Evolutionary conservation across 2,797 vertebrate species (phyloP).

Genomic region (Cirrhinus mrigala): DNA sequence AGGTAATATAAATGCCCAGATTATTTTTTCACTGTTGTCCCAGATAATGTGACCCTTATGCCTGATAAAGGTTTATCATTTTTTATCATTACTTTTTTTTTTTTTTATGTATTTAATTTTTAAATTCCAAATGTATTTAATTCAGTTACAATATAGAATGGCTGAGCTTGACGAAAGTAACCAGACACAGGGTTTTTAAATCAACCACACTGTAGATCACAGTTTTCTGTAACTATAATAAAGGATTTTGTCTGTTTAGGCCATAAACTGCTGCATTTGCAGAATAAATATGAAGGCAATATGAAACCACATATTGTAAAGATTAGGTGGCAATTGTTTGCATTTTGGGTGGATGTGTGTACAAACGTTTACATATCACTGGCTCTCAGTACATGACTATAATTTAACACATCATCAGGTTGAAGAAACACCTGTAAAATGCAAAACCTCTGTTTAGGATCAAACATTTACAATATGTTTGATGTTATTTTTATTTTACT

Average conservation of each 20-base stretch:
- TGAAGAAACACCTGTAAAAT: slow-evolving; percentile 83
- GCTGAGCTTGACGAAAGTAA: not conserved
- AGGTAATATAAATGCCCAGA: not conserved
- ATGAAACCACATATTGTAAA: slow-evolving; percentile 71
- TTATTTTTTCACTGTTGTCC: not conserved
- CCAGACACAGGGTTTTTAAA: not conserved
- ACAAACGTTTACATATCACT: slow-evolving; percentile 76
- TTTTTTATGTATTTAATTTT: not conserved
- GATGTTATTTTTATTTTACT: not conserved
- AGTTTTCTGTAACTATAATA: slow-evolving; percentile 64
- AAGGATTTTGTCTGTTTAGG: slow-evolving; percentile 40
- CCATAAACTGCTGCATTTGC: not conserved
- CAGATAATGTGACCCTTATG: not conserved
- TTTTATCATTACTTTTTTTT: not conserved
- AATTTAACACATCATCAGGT: slow-evolving; percentile 81
- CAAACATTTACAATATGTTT: slow-evolving; percentile 79
- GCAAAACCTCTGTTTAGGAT: slow-evolving; percentile 77
- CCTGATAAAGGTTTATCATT: not conserved
- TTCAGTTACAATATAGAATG: not conserved
- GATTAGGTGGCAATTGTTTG: slow-evolving; percentile 71
- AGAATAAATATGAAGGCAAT: slow-evolving; percentile 40
- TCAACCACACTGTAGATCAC: slow-evolving; percentile 24
- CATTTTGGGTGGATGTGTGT: slow-evolving; percentile 70
- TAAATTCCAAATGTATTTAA: not conserved
- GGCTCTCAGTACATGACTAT: slow-evolving; percentile 82